phyloP scores from a whole-genome alignment of 2,888 invertebrate species.

The Ceraclea dissimilis region DNA sequence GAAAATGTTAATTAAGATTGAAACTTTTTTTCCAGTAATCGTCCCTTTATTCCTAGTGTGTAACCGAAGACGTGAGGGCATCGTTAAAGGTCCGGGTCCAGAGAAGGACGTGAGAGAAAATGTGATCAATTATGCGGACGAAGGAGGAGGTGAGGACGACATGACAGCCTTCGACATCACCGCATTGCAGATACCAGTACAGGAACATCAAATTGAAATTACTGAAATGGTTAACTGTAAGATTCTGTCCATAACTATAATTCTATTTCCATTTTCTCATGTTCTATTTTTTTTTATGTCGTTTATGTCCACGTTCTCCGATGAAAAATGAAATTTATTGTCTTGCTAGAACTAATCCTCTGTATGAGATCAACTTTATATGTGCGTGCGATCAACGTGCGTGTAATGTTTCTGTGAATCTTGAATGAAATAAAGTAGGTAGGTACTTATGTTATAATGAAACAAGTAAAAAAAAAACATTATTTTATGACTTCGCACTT shows the following conservation, averaged over 20 bases:
- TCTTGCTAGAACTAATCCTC: too few relatives aligned
- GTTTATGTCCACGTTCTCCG: too few relatives aligned
- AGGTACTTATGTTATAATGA: too few relatives aligned
- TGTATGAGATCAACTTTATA: too few relatives aligned
- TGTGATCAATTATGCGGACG: constrained; percentile 98
- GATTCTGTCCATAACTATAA: constrained; percentile 28
- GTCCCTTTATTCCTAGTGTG: constrained; percentile 94
- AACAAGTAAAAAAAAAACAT: too few relatives aligned
- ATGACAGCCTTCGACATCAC: constrained; percentile 99
- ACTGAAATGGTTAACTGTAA: constrained; percentile 53
- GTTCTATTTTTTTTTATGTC: too few relatives aligned
- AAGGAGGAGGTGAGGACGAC: constrained; percentile 97
- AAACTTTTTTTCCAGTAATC: constrained; percentile 55
- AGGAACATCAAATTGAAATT: constrained; percentile 75
- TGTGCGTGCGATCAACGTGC: too few relatives aligned
- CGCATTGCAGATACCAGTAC: constrained; percentile 91
- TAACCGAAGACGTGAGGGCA: constrained; percentile 85
- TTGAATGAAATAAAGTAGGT: too few relatives aligned
- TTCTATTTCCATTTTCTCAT: background rate
- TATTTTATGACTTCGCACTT: too few relatives aligned
- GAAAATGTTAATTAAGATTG: background rate
- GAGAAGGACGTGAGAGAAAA: constrained; percentile 99
- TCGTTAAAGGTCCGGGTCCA: constrained; percentile 92
- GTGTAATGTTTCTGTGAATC: too few relatives aligned
- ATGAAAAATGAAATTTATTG: too few relatives aligned